Conservation (phyloP, 2,113 vertebrate species). For the Trichomycterus rosablanca region DNA sequence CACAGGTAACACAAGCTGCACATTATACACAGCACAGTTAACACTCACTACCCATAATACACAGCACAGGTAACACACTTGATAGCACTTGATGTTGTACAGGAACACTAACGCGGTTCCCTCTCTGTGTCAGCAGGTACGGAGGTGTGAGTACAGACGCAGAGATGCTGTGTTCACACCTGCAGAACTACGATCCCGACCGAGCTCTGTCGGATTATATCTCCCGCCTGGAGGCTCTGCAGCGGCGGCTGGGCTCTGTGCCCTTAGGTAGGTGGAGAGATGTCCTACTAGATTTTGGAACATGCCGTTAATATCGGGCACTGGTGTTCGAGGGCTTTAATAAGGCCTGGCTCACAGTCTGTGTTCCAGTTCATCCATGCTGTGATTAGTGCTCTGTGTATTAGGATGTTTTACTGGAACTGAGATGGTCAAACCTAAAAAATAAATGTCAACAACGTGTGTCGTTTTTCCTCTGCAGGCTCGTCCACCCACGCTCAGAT, state of each 20-base stretch:
- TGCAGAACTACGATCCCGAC: conserved; percentile 94
- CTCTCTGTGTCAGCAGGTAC: conserved; percentile 60
- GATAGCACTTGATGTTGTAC: no score
- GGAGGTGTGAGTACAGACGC: conserved; percentile 64
- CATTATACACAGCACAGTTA: not conserved
- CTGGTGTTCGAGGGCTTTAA: no score
- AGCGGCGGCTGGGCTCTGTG: conserved; percentile 83
- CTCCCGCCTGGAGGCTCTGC: conserved; percentile 85
- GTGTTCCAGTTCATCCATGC: not conserved
- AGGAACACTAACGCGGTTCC: no score
- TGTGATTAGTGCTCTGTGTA: no score
- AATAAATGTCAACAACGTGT: not conserved
- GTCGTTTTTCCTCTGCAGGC: conserved; percentile 58
- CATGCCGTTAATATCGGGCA: no score
- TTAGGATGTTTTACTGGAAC: no score
- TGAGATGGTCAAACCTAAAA: no score
- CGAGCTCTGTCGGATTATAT: conserved; percentile 93
- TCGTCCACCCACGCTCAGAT: conserved; percentile 75
- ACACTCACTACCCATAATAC: no score
- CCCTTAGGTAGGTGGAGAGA: conserved; percentile 79
- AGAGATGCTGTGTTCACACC: conserved; percentile 77
- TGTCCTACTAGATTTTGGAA: no score
- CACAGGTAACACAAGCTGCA: not conserved
- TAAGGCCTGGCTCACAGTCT: not conserved
- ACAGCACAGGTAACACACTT: no score